These are phyloP conservation scores for Puma concolor DNA, from an alignment of 2,113 vertebrate genomes.

Conservation along the genomic window DNA sequence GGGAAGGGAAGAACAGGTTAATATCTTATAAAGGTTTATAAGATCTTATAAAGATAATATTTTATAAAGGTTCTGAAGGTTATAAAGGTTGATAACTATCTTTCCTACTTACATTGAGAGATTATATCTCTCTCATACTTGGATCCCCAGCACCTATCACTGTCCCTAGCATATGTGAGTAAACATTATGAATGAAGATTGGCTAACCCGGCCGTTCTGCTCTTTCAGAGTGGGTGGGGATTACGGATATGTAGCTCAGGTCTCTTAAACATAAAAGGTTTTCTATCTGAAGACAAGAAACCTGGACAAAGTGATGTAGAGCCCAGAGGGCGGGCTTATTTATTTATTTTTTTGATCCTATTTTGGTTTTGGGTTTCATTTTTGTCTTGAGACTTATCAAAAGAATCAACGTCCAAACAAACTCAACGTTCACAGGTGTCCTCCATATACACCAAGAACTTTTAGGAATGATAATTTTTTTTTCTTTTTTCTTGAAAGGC, in stretches of 20 bases:
- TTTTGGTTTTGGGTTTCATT: not conserved
- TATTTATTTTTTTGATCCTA: not conserved
- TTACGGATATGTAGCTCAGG: not conserved
- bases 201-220: not conserved
- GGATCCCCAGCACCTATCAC: not conserved
- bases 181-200: not conserved
- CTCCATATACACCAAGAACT: not conserved
- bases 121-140: not conserved
- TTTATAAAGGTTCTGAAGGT: not conserved
- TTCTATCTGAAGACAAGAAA: not conserved
- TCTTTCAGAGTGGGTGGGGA: not conserved
- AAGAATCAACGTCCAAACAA: not conserved
- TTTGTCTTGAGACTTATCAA: not conserved
- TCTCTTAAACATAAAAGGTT: not conserved
- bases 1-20: not conserved
- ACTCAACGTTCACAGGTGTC: not conserved
- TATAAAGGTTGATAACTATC: not conserved
- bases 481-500: not conserved
- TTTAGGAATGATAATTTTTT: not conserved
- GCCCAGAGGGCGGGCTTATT: not conserved
- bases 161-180: not conserved
- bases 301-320: not conserved
- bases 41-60: not conserved
- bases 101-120: not conserved
- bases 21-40: not conserved